Conservation (phyloP, 2,113 vertebrate species). For the Corythornis vintsioides region DNA sequence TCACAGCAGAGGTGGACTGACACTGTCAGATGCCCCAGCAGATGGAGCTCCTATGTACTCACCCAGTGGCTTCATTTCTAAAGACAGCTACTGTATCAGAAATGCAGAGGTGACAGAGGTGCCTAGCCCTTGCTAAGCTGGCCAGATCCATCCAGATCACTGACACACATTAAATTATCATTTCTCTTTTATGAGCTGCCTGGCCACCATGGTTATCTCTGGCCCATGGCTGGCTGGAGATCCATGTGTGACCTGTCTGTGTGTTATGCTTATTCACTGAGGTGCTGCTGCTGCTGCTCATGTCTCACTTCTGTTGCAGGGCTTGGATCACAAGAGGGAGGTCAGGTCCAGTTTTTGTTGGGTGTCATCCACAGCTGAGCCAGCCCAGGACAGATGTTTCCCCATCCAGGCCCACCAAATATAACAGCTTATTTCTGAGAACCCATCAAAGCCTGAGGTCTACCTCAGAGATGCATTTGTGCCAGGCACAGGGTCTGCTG, state of each 20-base stretch:
- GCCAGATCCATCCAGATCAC: neutral
- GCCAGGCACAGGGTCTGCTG: neutral
- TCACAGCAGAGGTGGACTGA: neutral
- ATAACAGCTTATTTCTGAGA: neutral
- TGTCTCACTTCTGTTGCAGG: neutral
- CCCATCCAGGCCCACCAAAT: neutral
- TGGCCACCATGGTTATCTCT: neutral
- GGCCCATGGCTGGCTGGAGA: neutral
- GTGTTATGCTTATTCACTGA: neutral
- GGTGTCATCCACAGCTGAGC: neutral
- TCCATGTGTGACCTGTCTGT: neutral
- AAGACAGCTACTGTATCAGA: neutral
- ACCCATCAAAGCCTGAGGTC: neutral
- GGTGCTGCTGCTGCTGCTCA: neutral
- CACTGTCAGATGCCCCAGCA: neutral
- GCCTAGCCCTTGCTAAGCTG: neutral
- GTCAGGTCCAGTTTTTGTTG: neutral
- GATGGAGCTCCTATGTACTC: neutral
- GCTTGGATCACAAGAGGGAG: neutral
- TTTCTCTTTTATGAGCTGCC: neutral
- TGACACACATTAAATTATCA: neutral
- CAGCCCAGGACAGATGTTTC: neutral
- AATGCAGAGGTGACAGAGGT: neutral
- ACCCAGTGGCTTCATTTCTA: neutral
- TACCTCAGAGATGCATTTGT: neutral